Percentiles rank a stretch among this genome's conserved stretches.
These are phyloP conservation scores for Thymelicus acteon DNA, from an alignment of 2,888 invertebrate genomes.

Conservation along the genomic window DNA sequence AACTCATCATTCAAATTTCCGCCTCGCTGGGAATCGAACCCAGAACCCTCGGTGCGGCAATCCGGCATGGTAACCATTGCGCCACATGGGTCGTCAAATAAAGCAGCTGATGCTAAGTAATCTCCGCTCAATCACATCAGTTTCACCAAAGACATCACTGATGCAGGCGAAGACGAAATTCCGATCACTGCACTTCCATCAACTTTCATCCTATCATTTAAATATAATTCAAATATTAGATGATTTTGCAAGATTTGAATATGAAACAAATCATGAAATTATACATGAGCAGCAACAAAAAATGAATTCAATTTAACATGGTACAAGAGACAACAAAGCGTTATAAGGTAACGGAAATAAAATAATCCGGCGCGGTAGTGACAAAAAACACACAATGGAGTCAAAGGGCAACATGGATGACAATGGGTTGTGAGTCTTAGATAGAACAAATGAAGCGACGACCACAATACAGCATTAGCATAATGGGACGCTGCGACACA, in stretches of 20 bases:
- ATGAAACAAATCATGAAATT: conserved; percentile 33
- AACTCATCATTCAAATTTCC: no score
- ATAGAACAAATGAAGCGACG: conserved; percentile 79
- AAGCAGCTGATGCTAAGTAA: no score
- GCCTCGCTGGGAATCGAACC: no score
- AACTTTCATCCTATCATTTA: background rate
- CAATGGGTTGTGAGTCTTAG: conserved; percentile 66
- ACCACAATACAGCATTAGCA: conserved; percentile 80
- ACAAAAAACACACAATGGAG: conserved; percentile 83
- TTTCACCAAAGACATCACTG: no score
- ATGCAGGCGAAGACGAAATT: no score
- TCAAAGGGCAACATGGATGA: conserved; percentile 78
- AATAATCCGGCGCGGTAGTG: conserved; percentile 74
- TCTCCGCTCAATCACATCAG: no score
- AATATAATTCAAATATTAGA: conserved; percentile 11
- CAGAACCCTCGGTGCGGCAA: no score
- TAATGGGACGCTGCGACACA: conserved; percentile 66
- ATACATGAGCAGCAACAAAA: conserved; percentile 37
- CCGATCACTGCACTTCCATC: no score
- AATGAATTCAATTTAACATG: conserved; percentile 55
- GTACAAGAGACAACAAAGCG: conserved; percentile 67
- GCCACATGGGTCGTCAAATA: no score
- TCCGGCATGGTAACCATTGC: no score
- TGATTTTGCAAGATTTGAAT: conserved; percentile 37
- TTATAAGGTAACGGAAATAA: conserved; percentile 79